These are phyloP conservation scores for Acanthis flammea DNA, from an alignment of 2,797 vertebrate genomes.

Conservation along the genomic window DNA sequence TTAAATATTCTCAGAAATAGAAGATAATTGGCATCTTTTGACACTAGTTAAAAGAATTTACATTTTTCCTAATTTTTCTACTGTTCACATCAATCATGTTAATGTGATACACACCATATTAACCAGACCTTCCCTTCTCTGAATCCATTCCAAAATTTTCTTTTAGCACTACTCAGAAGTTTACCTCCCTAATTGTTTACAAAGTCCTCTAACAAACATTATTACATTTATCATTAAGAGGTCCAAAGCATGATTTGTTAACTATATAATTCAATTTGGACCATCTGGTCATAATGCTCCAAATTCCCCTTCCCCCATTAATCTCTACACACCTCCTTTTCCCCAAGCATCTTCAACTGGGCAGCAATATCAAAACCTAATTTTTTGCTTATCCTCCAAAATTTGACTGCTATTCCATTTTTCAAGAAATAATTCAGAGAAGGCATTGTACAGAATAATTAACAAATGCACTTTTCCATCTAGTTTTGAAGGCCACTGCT, in stretches of 20 bases:
- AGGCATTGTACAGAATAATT: not conserved
- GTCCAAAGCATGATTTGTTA: not conserved
- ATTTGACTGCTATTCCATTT: not conserved
- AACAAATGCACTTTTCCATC: not conserved
- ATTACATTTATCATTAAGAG: not conserved
- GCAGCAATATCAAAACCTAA: not conserved
- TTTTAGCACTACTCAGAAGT: not conserved
- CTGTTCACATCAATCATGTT: not conserved
- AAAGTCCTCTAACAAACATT: not conserved
- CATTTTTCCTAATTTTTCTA: not conserved
- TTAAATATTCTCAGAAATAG: not conserved
- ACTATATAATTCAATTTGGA: not conserved
- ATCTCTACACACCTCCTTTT: not conserved
- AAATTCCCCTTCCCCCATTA: not conserved
- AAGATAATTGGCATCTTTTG: not conserved
- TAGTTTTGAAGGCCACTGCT: not conserved
- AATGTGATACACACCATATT: not conserved
- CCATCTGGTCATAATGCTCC: not conserved
- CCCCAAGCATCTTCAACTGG: not conserved
- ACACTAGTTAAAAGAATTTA: not conserved
- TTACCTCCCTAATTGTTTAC: not conserved
- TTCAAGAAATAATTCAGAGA: not conserved
- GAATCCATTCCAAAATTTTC: not conserved
- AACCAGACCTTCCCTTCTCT: not conserved
- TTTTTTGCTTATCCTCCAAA: not conserved